phyloP scores from a whole-genome alignment of 2,113 vertebrate species.

The Aldabrachelys gigantea region DNA sequence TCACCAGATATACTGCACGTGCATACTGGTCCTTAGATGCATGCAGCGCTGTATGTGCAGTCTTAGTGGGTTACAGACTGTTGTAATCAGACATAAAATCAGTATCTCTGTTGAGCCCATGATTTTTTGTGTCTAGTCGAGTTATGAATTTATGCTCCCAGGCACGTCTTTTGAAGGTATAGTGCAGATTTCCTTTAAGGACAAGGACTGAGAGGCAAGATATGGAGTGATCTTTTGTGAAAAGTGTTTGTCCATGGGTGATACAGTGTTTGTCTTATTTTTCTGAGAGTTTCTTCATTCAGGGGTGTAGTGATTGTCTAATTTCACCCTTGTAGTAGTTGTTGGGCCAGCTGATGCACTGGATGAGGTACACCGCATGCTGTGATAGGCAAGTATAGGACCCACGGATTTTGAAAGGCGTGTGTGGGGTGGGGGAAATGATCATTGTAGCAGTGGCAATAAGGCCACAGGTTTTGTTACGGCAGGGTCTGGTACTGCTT shows the following conservation, averaged over 20 bases:
- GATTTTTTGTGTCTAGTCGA: neutral
- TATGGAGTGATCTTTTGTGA: neutral
- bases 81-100: neutral
- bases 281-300: neutral
- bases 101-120: neutral
- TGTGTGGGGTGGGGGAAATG: too few relatives aligned
- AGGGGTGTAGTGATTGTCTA: neutral
- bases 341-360: neutral
- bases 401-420: too few relatives aligned
- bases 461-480: neutral
- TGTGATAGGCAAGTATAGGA: neutral
- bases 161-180: neutral
- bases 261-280: neutral
- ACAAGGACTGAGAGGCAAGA: neutral
- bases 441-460: neutral
- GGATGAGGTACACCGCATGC: neutral
- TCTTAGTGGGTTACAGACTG: neutral
- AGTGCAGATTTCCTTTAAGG: neutral
- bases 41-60: too few relatives aligned
- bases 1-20: too few relatives aligned
- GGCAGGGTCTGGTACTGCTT: neutral
- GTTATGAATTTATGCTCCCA: neutral
- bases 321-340: neutral
- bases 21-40: too few relatives aligned
- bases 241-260: neutral